These are phyloP conservation scores for Drosophila seguyi DNA, from an alignment of 1,140 invertebrate species.

Conservation along the genomic window DNA sequence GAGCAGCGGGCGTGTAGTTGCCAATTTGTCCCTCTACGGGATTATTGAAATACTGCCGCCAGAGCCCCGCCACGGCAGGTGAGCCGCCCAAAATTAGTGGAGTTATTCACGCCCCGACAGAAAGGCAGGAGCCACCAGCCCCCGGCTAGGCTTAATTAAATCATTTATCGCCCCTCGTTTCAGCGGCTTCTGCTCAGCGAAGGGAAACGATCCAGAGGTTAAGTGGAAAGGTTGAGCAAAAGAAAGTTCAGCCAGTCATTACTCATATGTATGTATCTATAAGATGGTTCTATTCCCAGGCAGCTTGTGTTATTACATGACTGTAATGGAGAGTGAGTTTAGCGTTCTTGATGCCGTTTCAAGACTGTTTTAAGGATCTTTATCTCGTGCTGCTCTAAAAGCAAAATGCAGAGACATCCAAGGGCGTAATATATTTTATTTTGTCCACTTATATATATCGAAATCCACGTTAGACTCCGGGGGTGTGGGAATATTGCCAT, in stretches of 20 bases:
- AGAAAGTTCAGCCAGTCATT: slow-evolving; percentile 17
- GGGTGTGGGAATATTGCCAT: slow-evolving; percentile 13
- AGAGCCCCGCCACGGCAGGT: background rate
- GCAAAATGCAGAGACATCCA: background rate
- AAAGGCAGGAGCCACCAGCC: background rate
- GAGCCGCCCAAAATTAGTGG: slow-evolving; percentile 33
- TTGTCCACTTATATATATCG: background rate
- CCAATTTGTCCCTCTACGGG: slow-evolving; percentile 50
- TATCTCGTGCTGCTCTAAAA: background rate
- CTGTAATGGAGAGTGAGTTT: background rate
- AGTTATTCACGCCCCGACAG: slow-evolving; percentile 41
- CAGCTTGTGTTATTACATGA: background rate
- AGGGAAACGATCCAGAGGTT: slow-evolving; percentile 24
- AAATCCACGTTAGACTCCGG: slow-evolving; percentile 11
- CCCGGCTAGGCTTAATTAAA: slow-evolving; percentile 37
- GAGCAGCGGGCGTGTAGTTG: slow-evolving; percentile 41
- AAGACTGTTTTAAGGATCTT: too few relatives aligned
- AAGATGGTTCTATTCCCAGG: background rate
- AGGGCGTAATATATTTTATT: background rate
- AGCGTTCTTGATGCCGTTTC: background rate
- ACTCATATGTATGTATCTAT: background rate
- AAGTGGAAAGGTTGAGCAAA: slow-evolving; percentile 4
- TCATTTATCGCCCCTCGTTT: slow-evolving; percentile 45
- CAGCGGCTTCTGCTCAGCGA: background rate
- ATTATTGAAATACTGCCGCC: slow-evolving; percentile 47